phyloP scores from a whole-genome alignment of 1,140 invertebrate genomes.

The Theocolax elegans region DNA sequence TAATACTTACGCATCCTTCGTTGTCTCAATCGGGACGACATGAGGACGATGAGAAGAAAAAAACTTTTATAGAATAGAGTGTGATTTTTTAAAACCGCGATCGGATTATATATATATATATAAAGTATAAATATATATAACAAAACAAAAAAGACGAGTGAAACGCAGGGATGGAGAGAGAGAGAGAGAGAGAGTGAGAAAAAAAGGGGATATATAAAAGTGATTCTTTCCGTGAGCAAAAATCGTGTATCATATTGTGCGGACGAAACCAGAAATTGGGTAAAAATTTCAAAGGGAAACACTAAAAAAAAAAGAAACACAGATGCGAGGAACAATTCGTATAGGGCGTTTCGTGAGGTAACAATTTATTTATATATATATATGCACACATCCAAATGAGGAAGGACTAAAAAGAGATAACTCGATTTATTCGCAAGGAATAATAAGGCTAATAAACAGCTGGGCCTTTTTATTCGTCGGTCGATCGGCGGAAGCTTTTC shows the following conservation, averaged over 20 bases:
- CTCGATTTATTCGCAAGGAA: conserved; percentile 57
- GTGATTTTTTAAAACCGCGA: conserved; percentile 40
- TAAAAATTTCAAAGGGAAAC: not conserved
- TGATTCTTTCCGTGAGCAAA: conserved; percentile 33
- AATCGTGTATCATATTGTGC: conserved; percentile 32
- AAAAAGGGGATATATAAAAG: conserved; percentile 13
- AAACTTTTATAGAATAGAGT: conserved; percentile 42
- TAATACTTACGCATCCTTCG: not conserved
- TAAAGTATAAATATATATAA: conserved; percentile 18
- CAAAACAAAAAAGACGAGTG: not conserved
- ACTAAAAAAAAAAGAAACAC: not conserved
- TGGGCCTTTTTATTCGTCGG: conserved; percentile 46
- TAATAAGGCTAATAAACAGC: conserved; percentile 58
- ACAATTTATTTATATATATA: conserved; percentile 61
- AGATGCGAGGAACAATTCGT: conserved; percentile 43
- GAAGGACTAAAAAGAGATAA: conserved; percentile 45
- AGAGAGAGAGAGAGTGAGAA: conserved; percentile 9
- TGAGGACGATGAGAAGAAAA: no score
- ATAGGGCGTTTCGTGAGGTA: conserved; percentile 56
- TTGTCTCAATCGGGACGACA: not conserved
- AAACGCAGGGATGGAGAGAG: not conserved
- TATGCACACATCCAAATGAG: conserved; percentile 28
- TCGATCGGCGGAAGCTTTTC: conserved; percentile 44
- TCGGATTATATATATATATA: conserved; percentile 19
- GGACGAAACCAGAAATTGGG: no score